Conservation (phyloP, 1,140 invertebrate species). For the Solen grandis region DNA sequence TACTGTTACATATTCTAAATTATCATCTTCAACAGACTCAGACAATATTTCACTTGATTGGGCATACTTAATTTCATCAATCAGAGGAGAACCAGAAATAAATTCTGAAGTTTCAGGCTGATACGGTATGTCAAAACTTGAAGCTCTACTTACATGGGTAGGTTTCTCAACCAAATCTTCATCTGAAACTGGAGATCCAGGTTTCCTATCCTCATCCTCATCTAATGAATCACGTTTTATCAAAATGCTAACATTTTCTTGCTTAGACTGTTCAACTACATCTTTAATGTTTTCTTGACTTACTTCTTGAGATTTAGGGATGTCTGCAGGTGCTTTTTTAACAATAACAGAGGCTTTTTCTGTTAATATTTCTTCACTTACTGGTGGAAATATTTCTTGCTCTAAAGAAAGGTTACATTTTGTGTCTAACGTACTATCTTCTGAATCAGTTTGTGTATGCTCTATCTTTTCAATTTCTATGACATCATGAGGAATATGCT, state of each 20-base stretch:
- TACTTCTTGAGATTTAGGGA: too few species aligned
- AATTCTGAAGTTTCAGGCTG: too few species aligned
- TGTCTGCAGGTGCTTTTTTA: too few species aligned
- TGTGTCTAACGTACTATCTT: too few species aligned
- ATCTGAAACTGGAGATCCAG: conserved; percentile 37
- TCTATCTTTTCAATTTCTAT: conserved; percentile 50
- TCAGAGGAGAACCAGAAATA: too few species aligned
- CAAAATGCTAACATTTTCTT: background rate
- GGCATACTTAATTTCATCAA: too few species aligned
- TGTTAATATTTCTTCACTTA: conserved; percentile 49
- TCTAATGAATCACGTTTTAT: background rate
- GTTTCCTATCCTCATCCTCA: background rate
- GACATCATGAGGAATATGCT: too few species aligned
- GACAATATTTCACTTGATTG: too few species aligned
- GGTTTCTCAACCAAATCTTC: conserved; percentile 55
- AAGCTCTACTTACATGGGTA: conserved; percentile 39
- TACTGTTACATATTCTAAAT: conserved; percentile 22
- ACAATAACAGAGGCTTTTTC: too few species aligned
- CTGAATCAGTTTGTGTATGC: too few species aligned
- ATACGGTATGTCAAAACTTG: conserved; percentile 30
- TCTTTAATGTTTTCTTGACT: too few species aligned
- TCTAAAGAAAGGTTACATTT: too few species aligned
- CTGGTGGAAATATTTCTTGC: conserved; percentile 41
- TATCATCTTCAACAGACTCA: background rate
- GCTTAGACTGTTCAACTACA: background rate